Evolutionary conservation across 2,113 vertebrate species (phyloP), one percentile per base, ranked within the genome.

Genomic region (Macrotis lagotis): DNA sequence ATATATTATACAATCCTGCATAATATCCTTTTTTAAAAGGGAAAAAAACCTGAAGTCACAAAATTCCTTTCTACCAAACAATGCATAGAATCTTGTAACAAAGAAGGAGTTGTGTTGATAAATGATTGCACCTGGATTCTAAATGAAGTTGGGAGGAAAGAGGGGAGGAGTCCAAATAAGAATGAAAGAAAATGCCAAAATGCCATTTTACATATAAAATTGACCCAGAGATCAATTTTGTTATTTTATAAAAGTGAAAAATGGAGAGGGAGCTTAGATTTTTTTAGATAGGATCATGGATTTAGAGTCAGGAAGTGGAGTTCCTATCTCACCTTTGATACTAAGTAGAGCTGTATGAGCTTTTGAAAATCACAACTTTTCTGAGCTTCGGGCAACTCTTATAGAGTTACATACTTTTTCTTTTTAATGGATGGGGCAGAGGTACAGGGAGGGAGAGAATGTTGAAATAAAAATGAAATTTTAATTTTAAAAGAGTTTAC

Each of bases 61-160:
- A 44, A 83, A 83, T 83, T 83, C 66, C 66, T 83, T 83, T 83
- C 66, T 83, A 14, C 16, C 66, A 83, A 83, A 83, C 66, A 83
- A 83, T 83, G 66, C 66, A 83, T 83, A 83, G 66, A 83, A 83
- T 83, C n/a, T 83, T 83, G 66, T 83, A 83, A 83, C 66, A 83
- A 83, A 83, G 66, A 83, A 44, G n/a, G 66, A 83, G 66, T 22
- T 83, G 66, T 83, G 66, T 83, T 83, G 66, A n/a, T 83, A 83
- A 83, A 83, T 44, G 19, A 6, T 83, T 83, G n/a, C 66, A 83
- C 66, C 66, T 83, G 66, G 66, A 44, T 83, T 83, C n/a, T 83
- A 83, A 83, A 83, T 44, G 66, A 83, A 83, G 37, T 83, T 44
- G n/a, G 16, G n/a, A 8, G 52, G 25, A 19, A 19, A 25, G 8